These are phyloP conservation scores for Piaya cayana DNA, from an alignment of 2,113 vertebrate genomes.

Conservation along the genomic window DNA sequence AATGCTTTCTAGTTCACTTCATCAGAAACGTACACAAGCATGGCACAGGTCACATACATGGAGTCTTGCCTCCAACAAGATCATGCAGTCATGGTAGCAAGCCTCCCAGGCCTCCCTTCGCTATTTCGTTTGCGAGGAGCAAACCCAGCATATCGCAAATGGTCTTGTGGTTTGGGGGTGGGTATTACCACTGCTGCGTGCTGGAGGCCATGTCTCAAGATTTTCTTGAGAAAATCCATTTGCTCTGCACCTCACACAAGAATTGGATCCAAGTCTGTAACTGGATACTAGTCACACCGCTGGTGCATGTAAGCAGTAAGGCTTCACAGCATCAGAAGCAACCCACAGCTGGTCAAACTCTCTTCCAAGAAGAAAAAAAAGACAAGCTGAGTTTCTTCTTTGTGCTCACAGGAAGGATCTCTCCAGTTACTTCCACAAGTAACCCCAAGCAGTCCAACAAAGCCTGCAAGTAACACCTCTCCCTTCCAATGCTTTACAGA, in stretches of 20 bases:
- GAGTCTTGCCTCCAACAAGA: neutral
- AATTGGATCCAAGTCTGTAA: neutral
- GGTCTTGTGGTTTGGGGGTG: neutral
- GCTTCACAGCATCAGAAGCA: neutral
- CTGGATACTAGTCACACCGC: neutral
- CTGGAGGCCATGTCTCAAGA: neutral
- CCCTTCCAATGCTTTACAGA: neutral
- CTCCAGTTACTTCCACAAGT: neutral
- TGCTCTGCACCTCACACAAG: neutral
- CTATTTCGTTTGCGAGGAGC: neutral
- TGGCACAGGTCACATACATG: rapidly evolving
- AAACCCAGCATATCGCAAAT: neutral
- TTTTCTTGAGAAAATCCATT: neutral
- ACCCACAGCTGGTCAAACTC: neutral
- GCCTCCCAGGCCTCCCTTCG: neutral
- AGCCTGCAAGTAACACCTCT: neutral
- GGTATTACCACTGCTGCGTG: rapidly evolving
- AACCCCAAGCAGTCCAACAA: neutral
- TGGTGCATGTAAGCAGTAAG: neutral
- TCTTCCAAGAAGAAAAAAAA: neutral
- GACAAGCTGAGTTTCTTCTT: neutral
- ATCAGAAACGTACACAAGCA: rapidly evolving
- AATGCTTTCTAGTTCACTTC: neutral
- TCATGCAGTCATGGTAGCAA: neutral
- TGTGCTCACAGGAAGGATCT: neutral